These are phyloP conservation scores for Yasuhikotakia modesta DNA, from an alignment of 2,797 vertebrate genomes.

Conservation along the genomic window DNA sequence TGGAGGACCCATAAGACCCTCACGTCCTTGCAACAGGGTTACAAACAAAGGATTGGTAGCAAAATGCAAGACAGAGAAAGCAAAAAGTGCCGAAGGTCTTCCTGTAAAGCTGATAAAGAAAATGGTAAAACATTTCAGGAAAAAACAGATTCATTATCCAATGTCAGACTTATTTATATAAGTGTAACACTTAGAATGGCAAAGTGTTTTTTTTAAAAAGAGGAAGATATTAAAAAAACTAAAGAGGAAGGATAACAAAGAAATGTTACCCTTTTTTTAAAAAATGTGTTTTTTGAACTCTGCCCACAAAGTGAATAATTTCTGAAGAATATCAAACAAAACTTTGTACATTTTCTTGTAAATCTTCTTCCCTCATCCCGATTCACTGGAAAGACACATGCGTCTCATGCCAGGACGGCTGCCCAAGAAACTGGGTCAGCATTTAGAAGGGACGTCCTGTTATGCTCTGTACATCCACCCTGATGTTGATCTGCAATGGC, in stretches of 20 bases:
- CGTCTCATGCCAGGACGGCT: constrained; percentile 50
- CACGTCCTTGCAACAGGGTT: constrained; percentile 24
- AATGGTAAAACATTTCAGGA: constrained; percentile 4
- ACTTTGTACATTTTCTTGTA: constrained; percentile 21
- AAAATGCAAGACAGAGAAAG: constrained; percentile 15
- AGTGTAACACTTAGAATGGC: background rate
- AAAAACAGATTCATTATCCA: constrained; percentile 7
- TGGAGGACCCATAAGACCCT: background rate
- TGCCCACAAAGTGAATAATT: background rate
- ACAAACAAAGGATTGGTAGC: constrained; percentile 10
- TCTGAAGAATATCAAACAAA: background rate
- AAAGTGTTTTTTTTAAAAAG: background rate
- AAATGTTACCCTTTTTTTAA: background rate
- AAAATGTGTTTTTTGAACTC: background rate
- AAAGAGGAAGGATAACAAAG: background rate
- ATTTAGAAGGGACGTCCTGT: constrained; percentile 69
- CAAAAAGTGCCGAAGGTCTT: constrained; percentile 28
- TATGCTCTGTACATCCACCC: constrained; percentile 61
- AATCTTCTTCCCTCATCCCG: constrained; percentile 29
- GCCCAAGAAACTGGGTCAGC: constrained; percentile 73
- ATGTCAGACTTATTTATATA: constrained; percentile 16
- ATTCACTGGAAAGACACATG: constrained; percentile 36
- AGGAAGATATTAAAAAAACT: background rate
- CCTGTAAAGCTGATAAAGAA: constrained; percentile 20
- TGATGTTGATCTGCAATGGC: constrained; percentile 74